These are phyloP conservation scores for Tetragnatha versicolor DNA, from an alignment of 1,140 invertebrate genomes.

Conservation along the genomic window DNA sequence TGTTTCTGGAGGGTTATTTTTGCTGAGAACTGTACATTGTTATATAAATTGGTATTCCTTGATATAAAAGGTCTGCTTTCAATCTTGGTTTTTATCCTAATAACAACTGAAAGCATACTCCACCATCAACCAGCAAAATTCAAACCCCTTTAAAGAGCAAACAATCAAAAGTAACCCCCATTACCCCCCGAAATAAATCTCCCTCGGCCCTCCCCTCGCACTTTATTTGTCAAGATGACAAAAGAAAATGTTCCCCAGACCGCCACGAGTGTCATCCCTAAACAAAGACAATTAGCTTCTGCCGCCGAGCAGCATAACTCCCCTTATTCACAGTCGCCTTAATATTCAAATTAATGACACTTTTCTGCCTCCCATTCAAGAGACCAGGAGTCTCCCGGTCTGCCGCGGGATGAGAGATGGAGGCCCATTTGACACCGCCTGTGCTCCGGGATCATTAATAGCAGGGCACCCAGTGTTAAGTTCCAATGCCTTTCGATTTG, in stretches of 20 bases:
- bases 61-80: no score
- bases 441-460: conserved; percentile 17
- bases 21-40: no score
- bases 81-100: no score
- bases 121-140: no score
- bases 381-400: conserved; percentile 6
- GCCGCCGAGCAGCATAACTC: not conserved
- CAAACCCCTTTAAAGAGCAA: no score
- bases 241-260: not conserved
- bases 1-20: no score
- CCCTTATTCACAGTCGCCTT: not conserved
- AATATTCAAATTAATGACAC: conserved; percentile 42
- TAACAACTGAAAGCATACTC: no score
- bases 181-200: not conserved
- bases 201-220: not conserved
- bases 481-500: no score
- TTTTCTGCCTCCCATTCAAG: conserved; percentile 28
- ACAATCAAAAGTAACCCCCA: not conserved
- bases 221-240: not conserved
- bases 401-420: conserved; percentile 13
- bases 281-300: conserved; percentile 18
- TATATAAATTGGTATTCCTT: no score
- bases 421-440: conserved; percentile 18
- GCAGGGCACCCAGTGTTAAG: no score
- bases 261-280: conserved; percentile 12